Evolutionary conservation across 2,113 vertebrate species (phyloP).

Genomic region (Tamias sibiricus): DNA sequence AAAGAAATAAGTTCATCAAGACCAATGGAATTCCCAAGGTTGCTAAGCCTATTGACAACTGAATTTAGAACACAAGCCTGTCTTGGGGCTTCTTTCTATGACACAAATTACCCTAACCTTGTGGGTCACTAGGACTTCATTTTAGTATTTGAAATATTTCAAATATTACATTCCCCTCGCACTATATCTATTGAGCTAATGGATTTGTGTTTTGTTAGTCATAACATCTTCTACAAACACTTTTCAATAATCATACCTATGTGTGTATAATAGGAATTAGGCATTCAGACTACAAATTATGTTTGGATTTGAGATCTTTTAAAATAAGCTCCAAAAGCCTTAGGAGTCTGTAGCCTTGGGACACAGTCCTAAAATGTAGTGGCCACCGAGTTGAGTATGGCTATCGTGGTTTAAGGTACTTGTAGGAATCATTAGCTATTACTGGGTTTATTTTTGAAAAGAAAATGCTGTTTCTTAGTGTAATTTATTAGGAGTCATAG

Average conservation of each 20-base stretch:
- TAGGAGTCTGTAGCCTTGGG: not conserved
- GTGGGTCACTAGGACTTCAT: not conserved
- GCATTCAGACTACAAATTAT: not conserved
- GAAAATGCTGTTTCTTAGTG: not conserved
- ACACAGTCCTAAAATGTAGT: not conserved
- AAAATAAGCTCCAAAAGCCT: not conserved
- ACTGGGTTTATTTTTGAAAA: not conserved
- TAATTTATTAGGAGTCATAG: not conserved
- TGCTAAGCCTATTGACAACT: not conserved
- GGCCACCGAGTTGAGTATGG: not conserved
- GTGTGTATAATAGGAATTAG: not conserved
- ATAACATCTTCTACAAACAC: not conserved
- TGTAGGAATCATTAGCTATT: not conserved
- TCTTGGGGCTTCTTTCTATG: not conserved
- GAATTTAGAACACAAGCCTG: not conserved
- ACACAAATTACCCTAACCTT: not conserved
- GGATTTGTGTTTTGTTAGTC: not conserved
- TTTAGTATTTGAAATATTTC: constrained; percentile 30
- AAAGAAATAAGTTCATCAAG: not conserved
- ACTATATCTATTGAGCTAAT: not conserved
- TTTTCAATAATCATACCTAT: not conserved
- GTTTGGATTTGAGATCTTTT: not conserved
- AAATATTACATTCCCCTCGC: not conserved
- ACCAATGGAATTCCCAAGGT: not conserved
- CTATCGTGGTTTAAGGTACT: not conserved